Evolutionary conservation across 2,888 invertebrate genomes (phyloP).

Genomic region (Trissonchulus latispiculum): DNA sequence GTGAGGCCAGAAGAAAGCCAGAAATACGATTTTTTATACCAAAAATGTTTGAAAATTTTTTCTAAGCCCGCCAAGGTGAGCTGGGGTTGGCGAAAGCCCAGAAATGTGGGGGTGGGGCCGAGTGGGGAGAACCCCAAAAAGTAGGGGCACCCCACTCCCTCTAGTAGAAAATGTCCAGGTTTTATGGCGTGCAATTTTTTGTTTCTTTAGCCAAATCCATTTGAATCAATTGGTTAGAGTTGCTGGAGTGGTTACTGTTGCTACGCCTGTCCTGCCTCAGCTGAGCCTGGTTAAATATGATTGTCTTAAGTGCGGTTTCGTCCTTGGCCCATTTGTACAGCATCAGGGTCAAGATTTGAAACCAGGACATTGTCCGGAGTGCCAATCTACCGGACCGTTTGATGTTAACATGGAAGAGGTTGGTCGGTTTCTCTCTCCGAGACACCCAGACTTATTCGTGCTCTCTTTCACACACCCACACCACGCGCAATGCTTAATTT

Average conservation of each 20-base stretch:
- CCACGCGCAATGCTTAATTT: too few species aligned
- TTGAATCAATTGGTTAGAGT: conserved; percentile 89
- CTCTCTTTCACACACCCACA: too few species aligned
- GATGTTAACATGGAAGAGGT: conserved; percentile 86
- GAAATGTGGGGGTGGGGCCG: too few species aligned
- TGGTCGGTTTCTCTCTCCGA: too few species aligned
- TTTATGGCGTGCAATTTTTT: too few species aligned
- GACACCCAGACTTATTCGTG: too few species aligned
- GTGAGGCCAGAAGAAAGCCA: too few species aligned
- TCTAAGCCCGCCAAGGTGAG: too few species aligned
- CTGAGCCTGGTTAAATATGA: conserved; percentile 90
- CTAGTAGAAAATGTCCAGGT: conserved; percentile 88
- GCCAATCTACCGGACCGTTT: conserved; percentile 90
- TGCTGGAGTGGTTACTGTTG: conserved; percentile 84
- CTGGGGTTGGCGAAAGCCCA: too few species aligned
- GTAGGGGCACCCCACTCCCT: conserved; percentile 85
- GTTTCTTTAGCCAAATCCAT: conserved; percentile 52
- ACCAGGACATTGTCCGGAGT: conserved; percentile 93
- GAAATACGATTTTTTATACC: too few species aligned
- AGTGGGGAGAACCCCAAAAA: too few species aligned
- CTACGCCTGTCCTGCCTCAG: conserved; percentile 90
- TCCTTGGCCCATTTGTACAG: conserved; percentile 86
- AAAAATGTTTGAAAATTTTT: too few species aligned
- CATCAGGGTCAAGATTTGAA: conserved; percentile 82
- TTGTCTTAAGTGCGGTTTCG: conserved; percentile 85